phyloP scores from a whole-genome alignment of 2,797 vertebrate genomes.

The Leptatherina wallacei region DNA sequence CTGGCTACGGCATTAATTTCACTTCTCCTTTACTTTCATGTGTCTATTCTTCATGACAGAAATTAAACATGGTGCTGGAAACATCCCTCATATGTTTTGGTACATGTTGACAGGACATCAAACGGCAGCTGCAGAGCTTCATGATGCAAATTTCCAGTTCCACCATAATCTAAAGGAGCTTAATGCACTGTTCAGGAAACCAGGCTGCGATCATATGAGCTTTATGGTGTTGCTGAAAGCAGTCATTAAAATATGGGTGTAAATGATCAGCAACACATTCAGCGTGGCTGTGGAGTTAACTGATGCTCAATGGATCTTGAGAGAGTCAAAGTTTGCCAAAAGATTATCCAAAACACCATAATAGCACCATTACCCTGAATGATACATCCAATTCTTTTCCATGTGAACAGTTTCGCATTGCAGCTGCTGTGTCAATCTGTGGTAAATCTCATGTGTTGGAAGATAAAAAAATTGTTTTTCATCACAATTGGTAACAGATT shows the following conservation, averaged over 20 bases:
- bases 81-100: background rate
- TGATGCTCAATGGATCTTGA: background rate
- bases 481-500: background rate
- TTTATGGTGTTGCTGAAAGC: too few relatives aligned
- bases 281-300: background rate
- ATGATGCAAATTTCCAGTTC: background rate
- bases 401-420: background rate
- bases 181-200: background rate
- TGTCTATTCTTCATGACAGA: background rate
- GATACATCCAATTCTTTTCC: background rate
- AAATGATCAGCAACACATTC: background rate
- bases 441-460: background rate
- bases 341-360: background rate
- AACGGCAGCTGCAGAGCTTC: background rate
- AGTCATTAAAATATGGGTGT: too few relatives aligned
- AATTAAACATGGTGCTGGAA: background rate
- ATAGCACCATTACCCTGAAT: background rate
- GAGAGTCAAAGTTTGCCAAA: background rate
- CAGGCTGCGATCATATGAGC: too few relatives aligned
- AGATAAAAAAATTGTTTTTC: background rate
- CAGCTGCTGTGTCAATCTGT: background rate
- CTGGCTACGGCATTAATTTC: background rate
- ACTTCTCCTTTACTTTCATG: background rate
- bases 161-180: background rate
- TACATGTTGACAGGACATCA: background rate